A percentile compares a stretch with the other conserved stretches of the same genome.
These are phyloP conservation scores for Hapalemur alaotrensis DNA, from an alignment of 2,797 vertebrate genomes.

Conservation along the genomic window DNA sequence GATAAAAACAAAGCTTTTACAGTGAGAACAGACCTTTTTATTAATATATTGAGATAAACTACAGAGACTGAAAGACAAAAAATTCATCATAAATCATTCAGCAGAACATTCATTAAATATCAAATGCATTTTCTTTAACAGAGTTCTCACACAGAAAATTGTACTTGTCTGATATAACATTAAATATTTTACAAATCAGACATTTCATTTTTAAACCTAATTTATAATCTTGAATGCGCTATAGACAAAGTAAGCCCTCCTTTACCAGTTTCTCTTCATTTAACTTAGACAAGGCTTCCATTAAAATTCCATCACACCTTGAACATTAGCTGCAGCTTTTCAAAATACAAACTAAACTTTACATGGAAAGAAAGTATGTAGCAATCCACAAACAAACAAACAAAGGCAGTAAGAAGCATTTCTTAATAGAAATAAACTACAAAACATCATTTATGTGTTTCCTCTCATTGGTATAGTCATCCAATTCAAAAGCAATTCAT, in stretches of 20 bases:
- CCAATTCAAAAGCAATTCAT: slow-evolving; percentile 30
- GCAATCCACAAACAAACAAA: slow-evolving; percentile 40
- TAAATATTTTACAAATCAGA: slow-evolving; percentile 81
- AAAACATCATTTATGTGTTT: slow-evolving; percentile 7
- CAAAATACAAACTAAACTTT: slow-evolving; percentile 52
- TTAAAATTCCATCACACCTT: slow-evolving; percentile 58
- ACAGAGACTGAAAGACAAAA: slow-evolving; percentile 72
- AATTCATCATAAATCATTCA: slow-evolving; percentile 70
- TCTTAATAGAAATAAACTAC: slow-evolving; percentile 55
- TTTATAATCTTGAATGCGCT: slow-evolving; percentile 69
- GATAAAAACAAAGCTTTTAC: slow-evolving; percentile 46
- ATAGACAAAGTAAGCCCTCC: slow-evolving; percentile 64
- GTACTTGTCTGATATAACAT: slow-evolving; percentile 80
- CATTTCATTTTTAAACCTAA: slow-evolving; percentile 72
- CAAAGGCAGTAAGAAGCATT: slow-evolving; percentile 57
- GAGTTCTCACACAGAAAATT: slow-evolving; percentile 79
- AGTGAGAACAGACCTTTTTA: slow-evolving; percentile 75
- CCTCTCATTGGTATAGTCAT: background rate
- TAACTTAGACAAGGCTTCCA: slow-evolving; percentile 72
- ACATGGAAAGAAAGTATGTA: slow-evolving; percentile 34
- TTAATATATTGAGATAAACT: slow-evolving; percentile 76
- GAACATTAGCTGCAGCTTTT: slow-evolving; percentile 71
- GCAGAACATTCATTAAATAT: slow-evolving; percentile 73
- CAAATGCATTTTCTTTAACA: slow-evolving; percentile 70
- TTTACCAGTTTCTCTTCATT: slow-evolving; percentile 60